A percentile compares a stretch with the other conserved stretches of the same genome.
These are phyloP conservation scores for Chaetophractus vellerosus DNA, from an alignment of 2,797 vertebrate genomes.

Conservation along the genomic window DNA sequence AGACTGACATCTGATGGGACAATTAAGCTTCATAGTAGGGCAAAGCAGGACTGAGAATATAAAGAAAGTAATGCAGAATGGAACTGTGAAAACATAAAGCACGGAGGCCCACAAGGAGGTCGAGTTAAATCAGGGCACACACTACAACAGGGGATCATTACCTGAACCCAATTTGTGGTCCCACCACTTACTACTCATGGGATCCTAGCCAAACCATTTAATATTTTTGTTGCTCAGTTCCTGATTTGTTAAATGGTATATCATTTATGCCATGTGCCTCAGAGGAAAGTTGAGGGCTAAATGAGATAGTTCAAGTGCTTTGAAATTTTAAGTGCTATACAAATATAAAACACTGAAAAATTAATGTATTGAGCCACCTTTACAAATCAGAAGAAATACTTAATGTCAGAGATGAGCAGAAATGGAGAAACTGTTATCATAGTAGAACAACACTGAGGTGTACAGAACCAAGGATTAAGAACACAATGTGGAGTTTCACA, in stretches of 20 bases:
- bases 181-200: neutral
- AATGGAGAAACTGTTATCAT: neutral
- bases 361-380: neutral
- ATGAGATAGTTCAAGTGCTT: constrained; percentile 10
- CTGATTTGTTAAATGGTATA: neutral
- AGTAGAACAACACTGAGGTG: neutral
- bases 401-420: neutral
- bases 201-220: neutral
- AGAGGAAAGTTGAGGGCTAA: neutral
- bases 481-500: neutral
- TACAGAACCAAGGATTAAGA: neutral
- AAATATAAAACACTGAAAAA: constrained; percentile 1
- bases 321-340: neutral
- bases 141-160: neutral
- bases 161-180: neutral
- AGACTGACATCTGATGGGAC: neutral
- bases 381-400: neutral
- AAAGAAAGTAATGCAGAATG: neutral
- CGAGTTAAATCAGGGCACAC: neutral
- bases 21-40: neutral
- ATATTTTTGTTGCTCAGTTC: neutral
- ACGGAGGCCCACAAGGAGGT: neutral
- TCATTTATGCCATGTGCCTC: neutral
- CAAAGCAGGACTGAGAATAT: neutral
- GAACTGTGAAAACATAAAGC: neutral